Evolutionary conservation across 2,888 invertebrate genomes (phyloP).

Genomic region (Axea sp.): DNA sequence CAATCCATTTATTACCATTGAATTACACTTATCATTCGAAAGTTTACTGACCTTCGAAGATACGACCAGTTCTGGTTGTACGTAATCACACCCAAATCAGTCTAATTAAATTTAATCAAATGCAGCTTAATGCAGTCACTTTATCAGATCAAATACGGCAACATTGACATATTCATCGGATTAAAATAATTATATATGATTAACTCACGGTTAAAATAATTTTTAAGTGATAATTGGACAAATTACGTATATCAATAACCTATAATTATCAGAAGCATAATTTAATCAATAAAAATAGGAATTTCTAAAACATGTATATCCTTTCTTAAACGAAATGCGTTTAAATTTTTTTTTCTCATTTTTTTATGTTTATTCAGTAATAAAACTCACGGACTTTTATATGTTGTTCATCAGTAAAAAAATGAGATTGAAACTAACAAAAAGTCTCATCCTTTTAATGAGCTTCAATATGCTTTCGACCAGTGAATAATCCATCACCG

Average conservation of each 20-base stretch:
- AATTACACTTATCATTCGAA: constrained; percentile 17
- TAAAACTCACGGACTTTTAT: neutral
- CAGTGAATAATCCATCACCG: constrained; percentile 34
- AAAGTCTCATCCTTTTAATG: constrained; percentile 24
- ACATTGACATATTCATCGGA: constrained; percentile 11
- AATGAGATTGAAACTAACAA: constrained; percentile 21
- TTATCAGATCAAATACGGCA: constrained; percentile 2
- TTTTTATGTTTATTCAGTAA: no score
- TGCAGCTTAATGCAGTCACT: constrained; percentile 2
- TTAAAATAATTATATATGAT: neutral
- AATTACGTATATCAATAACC: no score
- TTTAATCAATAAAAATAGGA: no score
- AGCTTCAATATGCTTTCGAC: constrained; percentile 40
- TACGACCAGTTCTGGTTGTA: constrained; percentile 15
- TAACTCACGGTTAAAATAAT: no score
- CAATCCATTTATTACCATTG: no score
- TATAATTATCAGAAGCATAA: no score
- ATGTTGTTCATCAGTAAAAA: constrained; percentile 8
- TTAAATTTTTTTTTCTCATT: no score
- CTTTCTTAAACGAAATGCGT: no score
- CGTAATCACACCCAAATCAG: no score
- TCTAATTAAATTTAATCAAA: constrained; percentile 22
- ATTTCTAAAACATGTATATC: no score
- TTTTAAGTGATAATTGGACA: no score
- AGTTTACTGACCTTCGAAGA: constrained; percentile 21